Evolutionary conservation across 2,797 vertebrate species (phyloP).

Genomic region (Smutsia temminckii): DNA sequence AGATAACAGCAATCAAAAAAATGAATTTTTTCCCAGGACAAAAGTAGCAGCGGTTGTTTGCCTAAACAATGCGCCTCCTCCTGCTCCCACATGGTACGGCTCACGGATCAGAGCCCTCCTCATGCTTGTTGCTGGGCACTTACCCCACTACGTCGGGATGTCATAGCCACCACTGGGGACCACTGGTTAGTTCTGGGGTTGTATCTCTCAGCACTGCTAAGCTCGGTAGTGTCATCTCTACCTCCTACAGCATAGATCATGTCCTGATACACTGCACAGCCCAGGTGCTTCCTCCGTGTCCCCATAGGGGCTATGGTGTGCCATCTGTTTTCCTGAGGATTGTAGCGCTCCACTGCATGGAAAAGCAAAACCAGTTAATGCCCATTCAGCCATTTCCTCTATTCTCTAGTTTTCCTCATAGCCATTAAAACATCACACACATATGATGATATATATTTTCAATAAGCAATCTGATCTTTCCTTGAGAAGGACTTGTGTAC

Average conservation of each 20-base stretch:
- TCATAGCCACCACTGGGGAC: slow-evolving; percentile 99
- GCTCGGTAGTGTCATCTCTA: slow-evolving; percentile 97
- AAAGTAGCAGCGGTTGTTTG: background rate
- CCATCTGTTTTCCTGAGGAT: slow-evolving; percentile 99
- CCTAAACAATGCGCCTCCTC: background rate
- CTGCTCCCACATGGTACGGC: background rate
- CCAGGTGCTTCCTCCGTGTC: slow-evolving; percentile 96
- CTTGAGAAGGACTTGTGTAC: background rate
- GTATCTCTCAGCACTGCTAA: slow-evolving; percentile 98
- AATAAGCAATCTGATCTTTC: background rate
- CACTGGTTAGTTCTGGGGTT: slow-evolving; percentile 99
- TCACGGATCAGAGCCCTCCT: background rate
- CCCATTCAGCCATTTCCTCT: background rate
- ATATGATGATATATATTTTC: background rate
- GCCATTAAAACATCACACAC: background rate
- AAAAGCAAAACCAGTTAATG: background rate
- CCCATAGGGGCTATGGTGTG: slow-evolving; percentile 99
- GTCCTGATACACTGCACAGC: slow-evolving; percentile 98
- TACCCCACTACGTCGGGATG: slow-evolving; percentile 97
- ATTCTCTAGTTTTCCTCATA: background rate
- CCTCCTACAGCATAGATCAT: slow-evolving; percentile 99
- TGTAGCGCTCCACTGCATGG: slow-evolving; percentile 92
- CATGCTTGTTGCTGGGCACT: slow-evolving; percentile 62
- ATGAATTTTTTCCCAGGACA: background rate
- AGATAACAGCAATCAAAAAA: slow-evolving; percentile 17